Percentiles rank a stretch among this genome's conserved stretches.
phyloP scores from a whole-genome alignment of 2,888 invertebrate species.

The Monoplex corrugatus region DNA sequence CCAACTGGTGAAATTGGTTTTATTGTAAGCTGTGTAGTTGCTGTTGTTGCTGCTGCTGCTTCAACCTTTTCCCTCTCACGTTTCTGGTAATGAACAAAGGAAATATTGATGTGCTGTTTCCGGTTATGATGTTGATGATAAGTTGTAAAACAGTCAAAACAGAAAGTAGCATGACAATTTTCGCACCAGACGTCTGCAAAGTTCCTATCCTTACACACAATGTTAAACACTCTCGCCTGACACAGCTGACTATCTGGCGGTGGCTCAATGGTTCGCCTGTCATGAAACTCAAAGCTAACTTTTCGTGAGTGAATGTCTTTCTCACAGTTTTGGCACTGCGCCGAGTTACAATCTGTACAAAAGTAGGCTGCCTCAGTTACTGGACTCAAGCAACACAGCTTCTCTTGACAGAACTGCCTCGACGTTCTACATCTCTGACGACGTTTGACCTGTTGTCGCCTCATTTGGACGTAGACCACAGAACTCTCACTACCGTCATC shows the following conservation, averaged over 20 bases:
- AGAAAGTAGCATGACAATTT: slow-evolving; percentile 76
- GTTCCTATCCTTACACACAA: slow-evolving; percentile 75
- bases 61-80: slow-evolving; percentile 59
- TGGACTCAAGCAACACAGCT: slow-evolving; percentile 74
- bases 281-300: slow-evolving; percentile 76
- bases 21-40: slow-evolving; percentile 57
- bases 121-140: slow-evolving; percentile 69
- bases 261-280: slow-evolving; percentile 69
- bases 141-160: slow-evolving; percentile 78
- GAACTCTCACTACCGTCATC: neutral
- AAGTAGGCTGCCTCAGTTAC: slow-evolving; percentile 73
- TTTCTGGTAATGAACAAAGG: slow-evolving; percentile 61
- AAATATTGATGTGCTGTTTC: slow-evolving; percentile 62
- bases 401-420: slow-evolving; percentile 75
- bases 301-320: slow-evolving; percentile 76
- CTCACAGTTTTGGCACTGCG: slow-evolving; percentile 80
- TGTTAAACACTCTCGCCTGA: slow-evolving; percentile 62
- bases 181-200: slow-evolving; percentile 80
- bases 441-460: slow-evolving; percentile 66
- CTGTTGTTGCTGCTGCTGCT: slow-evolving; percentile 58
- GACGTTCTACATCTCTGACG: slow-evolving; percentile 73
- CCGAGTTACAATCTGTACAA: slow-evolving; percentile 79
- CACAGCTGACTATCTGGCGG: slow-evolving; percentile 76
- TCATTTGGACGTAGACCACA: slow-evolving; percentile 51
- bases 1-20: slow-evolving; percentile 71